Percentiles rank a stretch among this genome's conserved stretches.
phyloP scores from a whole-genome alignment of 2,113 vertebrate genomes.

The Microtus ochrogaster region DNA sequence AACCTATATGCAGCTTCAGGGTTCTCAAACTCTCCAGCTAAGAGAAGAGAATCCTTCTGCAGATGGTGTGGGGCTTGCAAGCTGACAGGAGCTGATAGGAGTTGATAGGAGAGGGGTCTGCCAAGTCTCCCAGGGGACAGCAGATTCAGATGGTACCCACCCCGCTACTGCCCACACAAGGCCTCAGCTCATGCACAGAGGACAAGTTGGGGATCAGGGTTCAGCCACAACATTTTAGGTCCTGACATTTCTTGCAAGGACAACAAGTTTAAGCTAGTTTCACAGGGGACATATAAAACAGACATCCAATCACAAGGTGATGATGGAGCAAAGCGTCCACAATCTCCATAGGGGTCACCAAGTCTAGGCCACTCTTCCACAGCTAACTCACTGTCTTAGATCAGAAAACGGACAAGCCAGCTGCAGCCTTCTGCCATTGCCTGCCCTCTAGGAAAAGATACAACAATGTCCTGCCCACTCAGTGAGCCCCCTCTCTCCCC shows the following conservation, averaged over 20 bases:
- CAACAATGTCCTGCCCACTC: not conserved
- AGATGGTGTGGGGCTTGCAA: not conserved
- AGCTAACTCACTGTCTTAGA: not conserved
- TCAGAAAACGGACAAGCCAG: not conserved
- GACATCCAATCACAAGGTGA: not conserved
- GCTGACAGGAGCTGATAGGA: too few species aligned
- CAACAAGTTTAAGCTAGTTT: slow-evolving; percentile 3
- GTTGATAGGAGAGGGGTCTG: fast-evolving
- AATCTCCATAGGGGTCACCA: slow-evolving; percentile 29
- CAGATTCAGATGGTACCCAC: not conserved
- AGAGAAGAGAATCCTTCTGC: not conserved
- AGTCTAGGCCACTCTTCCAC: not conserved
- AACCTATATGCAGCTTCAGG: not conserved
- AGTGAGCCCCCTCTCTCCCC: not conserved
- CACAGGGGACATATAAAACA: not conserved
- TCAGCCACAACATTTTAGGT: not conserved
- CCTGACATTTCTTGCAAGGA: not conserved
- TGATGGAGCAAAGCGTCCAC: not conserved
- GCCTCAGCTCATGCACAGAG: not conserved
- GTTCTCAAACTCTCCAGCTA: not conserved
- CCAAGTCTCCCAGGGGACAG: not conserved
- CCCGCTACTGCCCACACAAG: not conserved
- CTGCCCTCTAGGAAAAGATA: not conserved
- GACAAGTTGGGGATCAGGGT: not conserved
- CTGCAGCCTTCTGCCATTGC: not conserved